Percentiles rank a stretch among this genome's conserved stretches.
Evolutionary conservation across 2,797 vertebrate genomes (phyloP).

Genomic region (Ctenochaetus hawaiiensis): DNA sequence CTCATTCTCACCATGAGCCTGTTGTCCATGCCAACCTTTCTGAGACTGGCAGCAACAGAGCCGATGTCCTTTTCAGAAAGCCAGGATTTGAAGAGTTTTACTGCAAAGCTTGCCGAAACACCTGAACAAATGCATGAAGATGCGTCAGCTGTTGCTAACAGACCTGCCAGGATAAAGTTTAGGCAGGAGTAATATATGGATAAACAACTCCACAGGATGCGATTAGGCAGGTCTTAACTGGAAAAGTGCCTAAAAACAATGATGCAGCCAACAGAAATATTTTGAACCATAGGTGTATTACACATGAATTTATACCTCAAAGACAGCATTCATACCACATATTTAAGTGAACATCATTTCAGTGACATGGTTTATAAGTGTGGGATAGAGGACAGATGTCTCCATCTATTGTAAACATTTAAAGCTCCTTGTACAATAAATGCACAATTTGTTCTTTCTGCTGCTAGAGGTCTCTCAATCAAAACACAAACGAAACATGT

Average conservation of each 20-base stretch:
- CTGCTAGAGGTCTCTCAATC: no score
- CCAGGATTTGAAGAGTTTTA: constrained; percentile 99
- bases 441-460: no score
- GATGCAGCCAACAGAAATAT: not conserved
- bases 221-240: constrained; percentile 51
- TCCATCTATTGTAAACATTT: not conserved
- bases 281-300: constrained; percentile 7
- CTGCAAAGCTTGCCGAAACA: constrained; percentile 95
- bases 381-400: not conserved
- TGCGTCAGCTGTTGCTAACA: constrained; percentile 66
- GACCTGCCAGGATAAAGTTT: constrained; percentile 67
- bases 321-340: not conserved
- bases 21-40: constrained; percentile 98
- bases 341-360: constrained; percentile 13
- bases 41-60: constrained; percentile 92
- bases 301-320: not conserved
- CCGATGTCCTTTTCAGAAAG: constrained; percentile 97
- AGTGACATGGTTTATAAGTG: not conserved
- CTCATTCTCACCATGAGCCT: constrained; percentile 90
- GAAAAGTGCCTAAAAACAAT: constrained; percentile 13
- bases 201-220: constrained; percentile 54
- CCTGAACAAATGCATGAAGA: constrained; percentile 84
- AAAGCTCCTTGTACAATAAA: not conserved
- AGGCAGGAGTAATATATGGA: constrained; percentile 46
- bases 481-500: no score